Evolutionary conservation across 2,797 vertebrate genomes (phyloP).

Genomic region (Gouania willdenowi): DNA sequence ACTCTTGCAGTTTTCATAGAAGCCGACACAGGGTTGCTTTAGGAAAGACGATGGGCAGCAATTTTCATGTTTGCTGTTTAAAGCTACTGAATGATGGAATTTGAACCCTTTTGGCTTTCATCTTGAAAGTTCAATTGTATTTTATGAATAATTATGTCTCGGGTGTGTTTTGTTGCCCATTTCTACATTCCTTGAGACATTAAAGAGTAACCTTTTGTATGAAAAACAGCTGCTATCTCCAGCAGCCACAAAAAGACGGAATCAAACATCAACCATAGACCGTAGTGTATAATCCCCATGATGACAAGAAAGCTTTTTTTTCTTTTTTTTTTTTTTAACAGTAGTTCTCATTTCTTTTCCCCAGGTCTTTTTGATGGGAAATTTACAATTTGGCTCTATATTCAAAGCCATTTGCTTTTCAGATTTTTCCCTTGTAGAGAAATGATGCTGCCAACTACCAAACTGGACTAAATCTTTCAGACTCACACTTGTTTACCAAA

Average conservation of each 20-base stretch:
- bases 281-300: conserved; percentile 9
- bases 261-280: conserved; percentile 26
- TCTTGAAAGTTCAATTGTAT: no score
- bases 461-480: conserved; percentile 37
- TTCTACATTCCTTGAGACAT: background rate
- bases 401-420: conserved; percentile 25
- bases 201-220: conserved; percentile 3
- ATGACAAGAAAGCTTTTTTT: conserved; percentile 8
- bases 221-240: conserved; percentile 4
- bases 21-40: background rate
- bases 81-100: background rate
- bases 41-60: conserved; percentile 1
- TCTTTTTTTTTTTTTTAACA: background rate
- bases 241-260: conserved; percentile 18
- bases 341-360: conserved; percentile 16
- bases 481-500: conserved; percentile 48
- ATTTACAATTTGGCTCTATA: conserved; percentile 25
- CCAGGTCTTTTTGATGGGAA: conserved; percentile 28
- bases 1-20: conserved; percentile 5
- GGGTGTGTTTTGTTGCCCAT: background rate
- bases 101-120: no score
- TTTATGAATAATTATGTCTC: no score
- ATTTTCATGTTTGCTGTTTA: background rate
- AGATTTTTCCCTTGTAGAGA: conserved; percentile 5
- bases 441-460: conserved; percentile 29